These are phyloP conservation scores for Diglossa cyanea DNA, from an alignment of 2,797 vertebrate species.

Conservation along the genomic window DNA sequence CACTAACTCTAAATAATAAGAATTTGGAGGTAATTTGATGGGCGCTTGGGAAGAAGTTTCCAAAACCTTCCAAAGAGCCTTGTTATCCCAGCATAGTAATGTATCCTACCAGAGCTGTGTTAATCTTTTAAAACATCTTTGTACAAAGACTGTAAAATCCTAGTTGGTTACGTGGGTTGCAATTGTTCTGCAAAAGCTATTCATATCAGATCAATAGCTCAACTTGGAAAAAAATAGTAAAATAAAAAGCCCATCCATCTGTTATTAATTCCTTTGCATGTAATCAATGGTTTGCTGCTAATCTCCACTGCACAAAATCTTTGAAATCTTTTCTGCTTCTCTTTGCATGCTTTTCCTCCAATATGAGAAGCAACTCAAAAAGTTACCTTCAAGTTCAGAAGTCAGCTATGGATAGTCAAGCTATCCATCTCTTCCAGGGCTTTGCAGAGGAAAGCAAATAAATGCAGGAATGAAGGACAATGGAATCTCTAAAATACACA, in stretches of 20 bases:
- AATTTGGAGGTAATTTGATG: conserved; percentile 18
- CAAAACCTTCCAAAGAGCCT: background rate
- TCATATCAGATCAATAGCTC: background rate
- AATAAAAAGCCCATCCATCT: background rate
- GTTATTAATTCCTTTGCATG: background rate
- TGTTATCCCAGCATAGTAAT: background rate
- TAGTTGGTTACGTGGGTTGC: background rate
- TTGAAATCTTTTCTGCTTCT: background rate
- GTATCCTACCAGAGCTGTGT: background rate
- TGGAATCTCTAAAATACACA: conserved; percentile 7
- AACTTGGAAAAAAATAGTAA: background rate
- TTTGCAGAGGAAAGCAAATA: conserved; percentile 3
- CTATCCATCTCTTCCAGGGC: background rate
- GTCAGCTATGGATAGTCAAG: background rate
- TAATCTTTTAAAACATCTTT: background rate
- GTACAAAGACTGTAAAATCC: background rate
- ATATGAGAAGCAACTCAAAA: background rate
- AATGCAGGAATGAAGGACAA: background rate
- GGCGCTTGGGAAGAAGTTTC: background rate
- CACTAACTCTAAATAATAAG: conserved; percentile 5
- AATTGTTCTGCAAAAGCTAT: background rate
- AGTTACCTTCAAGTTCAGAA: conserved; percentile 17
- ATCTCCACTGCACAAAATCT: background rate
- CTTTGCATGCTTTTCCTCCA: background rate
- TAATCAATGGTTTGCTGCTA: background rate